A percentile compares a stretch with the other conserved stretches of the same genome.
Conservation (phyloP, 53 echinoderm and acorn worm species). For the Holothuria leucospilota region DNA sequence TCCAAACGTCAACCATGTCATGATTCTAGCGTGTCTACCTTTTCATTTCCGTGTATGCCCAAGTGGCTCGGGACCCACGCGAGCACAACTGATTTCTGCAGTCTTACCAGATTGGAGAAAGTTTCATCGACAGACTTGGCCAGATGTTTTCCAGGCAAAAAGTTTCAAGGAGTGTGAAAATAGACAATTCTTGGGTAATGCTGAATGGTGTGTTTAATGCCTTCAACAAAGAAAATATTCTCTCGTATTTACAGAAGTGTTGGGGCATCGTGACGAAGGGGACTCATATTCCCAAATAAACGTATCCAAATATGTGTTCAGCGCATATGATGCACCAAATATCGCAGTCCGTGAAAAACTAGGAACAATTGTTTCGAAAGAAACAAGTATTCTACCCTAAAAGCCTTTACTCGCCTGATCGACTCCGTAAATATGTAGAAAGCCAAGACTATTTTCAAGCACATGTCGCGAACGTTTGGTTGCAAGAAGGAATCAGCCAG, state of each 20-base stretch:
- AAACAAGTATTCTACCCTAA: no score
- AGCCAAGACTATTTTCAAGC: not conserved
- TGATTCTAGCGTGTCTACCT: no score
- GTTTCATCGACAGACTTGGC: not conserved
- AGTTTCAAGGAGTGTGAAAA: not conserved
- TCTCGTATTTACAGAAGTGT: not conserved
- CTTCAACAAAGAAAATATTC: not conserved
- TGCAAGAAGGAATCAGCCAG: not conserved
- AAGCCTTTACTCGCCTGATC: no score
- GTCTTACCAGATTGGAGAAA: no score
- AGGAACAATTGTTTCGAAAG: no score
- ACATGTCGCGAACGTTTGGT: not conserved
- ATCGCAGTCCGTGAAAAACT: not conserved
- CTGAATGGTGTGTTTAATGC: constrained; percentile 7
- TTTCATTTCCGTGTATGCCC: no score
- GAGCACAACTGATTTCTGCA: no score
- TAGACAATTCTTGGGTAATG: constrained; percentile 20
- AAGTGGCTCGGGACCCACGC: no score
- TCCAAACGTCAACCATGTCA: no score
- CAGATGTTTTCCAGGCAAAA: not conserved
- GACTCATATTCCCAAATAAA: not conserved
- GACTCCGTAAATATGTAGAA: no score
- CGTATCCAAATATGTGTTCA: constrained; percentile 35
- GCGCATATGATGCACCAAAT: constrained; percentile 24
- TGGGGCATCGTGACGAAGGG: not conserved